Percentiles rank a stretch among this genome's conserved stretches.
These are phyloP conservation scores for Urosaurus nigricauda DNA, from an alignment of 2,797 vertebrate genomes.

Conservation along the genomic window DNA sequence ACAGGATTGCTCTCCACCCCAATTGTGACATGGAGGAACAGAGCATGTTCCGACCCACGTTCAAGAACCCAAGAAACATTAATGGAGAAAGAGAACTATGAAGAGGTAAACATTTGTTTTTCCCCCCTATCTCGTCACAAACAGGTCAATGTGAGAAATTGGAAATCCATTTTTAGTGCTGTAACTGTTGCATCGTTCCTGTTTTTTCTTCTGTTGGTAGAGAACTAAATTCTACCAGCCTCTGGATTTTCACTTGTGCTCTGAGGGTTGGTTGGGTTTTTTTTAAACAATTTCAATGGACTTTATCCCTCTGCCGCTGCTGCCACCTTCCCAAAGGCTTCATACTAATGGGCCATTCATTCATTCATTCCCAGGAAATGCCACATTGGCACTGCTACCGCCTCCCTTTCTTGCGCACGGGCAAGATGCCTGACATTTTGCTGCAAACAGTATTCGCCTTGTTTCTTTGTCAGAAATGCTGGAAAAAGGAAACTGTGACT, in stretches of 20 bases:
- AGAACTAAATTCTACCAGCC: neutral
- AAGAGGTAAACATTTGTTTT: neutral
- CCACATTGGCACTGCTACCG: neutral
- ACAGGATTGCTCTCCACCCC: neutral
- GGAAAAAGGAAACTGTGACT: neutral
- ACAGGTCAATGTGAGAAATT: neutral
- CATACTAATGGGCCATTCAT: neutral
- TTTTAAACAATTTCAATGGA: neutral
- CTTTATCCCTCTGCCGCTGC: too few species aligned
- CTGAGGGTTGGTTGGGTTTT: neutral
- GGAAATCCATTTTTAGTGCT: neutral
- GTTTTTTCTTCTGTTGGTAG: neutral
- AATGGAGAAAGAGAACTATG: neutral
- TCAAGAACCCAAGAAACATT: rapidly evolving
- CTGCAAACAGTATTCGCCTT: conserved; percentile 7
- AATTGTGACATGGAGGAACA: neutral
- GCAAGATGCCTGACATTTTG: neutral
- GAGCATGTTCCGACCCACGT: neutral
- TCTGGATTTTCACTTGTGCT: neutral
- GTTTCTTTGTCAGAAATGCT: neutral
- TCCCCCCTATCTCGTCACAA: rapidly evolving
- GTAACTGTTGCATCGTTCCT: neutral
- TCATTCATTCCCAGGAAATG: neutral
- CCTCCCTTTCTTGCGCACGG: neutral
- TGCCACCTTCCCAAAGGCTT: neutral